Percentiles rank a stretch among this genome's conserved stretches.
phyloP scores from a whole-genome alignment of 2,113 vertebrate genomes.

The Furnarius figulus region DNA sequence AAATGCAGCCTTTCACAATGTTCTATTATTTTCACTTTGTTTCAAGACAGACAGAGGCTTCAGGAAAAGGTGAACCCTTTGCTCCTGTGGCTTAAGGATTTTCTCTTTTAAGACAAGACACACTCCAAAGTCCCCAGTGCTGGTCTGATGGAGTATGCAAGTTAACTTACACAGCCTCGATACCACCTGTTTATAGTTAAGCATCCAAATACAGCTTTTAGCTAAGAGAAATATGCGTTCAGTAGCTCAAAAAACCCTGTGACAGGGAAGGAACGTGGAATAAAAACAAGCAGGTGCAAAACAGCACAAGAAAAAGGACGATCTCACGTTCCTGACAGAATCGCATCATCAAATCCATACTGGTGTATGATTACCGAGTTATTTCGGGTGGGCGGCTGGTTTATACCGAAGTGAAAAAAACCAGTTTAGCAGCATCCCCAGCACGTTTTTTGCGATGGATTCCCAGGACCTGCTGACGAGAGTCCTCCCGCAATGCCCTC shows the following conservation, averaged over 20 bases:
- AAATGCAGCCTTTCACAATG: background rate
- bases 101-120: background rate
- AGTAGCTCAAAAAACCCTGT: background rate
- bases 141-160: background rate
- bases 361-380: accelerated
- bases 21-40: background rate
- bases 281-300: background rate
- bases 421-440: accelerated
- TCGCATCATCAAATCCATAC: background rate
- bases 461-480: background rate
- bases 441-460: background rate
- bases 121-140: accelerated
- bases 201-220: background rate
- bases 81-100: background rate
- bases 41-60: background rate
- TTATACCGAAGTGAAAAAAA: background rate
- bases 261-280: background rate
- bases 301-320: background rate
- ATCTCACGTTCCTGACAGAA: background rate
- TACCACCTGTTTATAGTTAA: background rate
- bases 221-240: background rate
- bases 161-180: background rate
- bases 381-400: accelerated
- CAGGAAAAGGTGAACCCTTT: background rate
- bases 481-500: background rate